These are phyloP conservation scores for Chamaetylas fuelleborni DNA, from an alignment of 2,113 vertebrate species.

Conservation along the genomic window DNA sequence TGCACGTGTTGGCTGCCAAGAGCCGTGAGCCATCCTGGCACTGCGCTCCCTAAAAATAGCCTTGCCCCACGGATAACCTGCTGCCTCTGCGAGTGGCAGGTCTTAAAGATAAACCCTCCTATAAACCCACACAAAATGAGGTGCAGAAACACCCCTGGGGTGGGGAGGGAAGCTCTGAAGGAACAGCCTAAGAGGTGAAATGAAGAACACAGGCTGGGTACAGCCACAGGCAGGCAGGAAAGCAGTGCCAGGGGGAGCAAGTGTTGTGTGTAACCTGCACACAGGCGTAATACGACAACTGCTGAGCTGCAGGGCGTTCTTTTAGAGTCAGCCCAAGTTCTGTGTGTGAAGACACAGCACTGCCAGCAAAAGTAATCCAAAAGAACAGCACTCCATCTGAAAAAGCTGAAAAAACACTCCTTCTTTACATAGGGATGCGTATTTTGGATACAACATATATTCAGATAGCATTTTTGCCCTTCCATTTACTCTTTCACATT, in stretches of 20 bases:
- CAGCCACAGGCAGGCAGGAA: not conserved
- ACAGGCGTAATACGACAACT: not conserved
- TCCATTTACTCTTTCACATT: not conserved
- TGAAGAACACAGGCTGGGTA: fast-evolving
- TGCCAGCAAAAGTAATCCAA: not conserved
- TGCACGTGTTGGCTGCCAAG: not conserved
- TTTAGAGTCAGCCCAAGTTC: not conserved
- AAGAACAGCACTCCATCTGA: not conserved
- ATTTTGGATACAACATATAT: not conserved
- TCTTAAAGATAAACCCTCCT: not conserved
- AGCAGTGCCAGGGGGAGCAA: not conserved
- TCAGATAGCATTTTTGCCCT: not conserved
- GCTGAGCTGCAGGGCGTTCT: not conserved
- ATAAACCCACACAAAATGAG: not conserved
- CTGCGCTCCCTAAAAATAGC: constrained; percentile 27
- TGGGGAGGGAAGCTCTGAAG: not conserved
- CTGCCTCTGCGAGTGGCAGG: not conserved
- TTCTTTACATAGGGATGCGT: not conserved
- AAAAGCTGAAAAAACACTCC: not conserved
- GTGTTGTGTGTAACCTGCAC: not conserved
- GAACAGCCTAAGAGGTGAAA: not conserved
- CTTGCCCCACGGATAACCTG: not conserved
- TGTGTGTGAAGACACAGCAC: not conserved
- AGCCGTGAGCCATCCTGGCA: not conserved
- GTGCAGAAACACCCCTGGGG: not conserved